Conservation (phyloP, 2,888 invertebrate genomes). For the Drosophila atroscutellata region DNA sequence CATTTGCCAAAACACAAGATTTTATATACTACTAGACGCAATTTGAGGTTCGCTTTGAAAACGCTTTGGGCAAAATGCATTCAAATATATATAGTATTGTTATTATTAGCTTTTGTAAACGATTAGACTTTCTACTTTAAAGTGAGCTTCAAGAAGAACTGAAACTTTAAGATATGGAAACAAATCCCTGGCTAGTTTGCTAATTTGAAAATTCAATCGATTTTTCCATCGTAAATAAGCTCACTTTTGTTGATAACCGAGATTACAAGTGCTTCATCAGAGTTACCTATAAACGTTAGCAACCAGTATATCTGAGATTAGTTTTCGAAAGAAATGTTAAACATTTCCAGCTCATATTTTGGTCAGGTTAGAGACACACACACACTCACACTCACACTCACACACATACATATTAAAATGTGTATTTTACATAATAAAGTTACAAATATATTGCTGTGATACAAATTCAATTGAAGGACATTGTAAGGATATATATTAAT, state of each 20-base stretch:
- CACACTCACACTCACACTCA: conserved; percentile 2
- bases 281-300: conserved; percentile 1
- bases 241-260: conserved; percentile 13
- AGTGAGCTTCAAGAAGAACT: conserved; percentile 40
- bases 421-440: conserved; percentile 54
- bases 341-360: conserved; percentile 30
- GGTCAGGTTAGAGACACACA: conserved; percentile 16
- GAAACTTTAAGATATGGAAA: conserved; percentile 26
- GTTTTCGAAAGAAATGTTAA: conserved; percentile 28
- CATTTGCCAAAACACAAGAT: conserved; percentile 29
- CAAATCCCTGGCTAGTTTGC: background rate
- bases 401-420: conserved; percentile 17
- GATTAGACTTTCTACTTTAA: conserved; percentile 8
- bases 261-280: conserved; percentile 13
- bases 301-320: background rate
- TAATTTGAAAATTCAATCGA: background rate
- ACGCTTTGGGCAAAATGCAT: conserved; percentile 11
- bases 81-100: conserved; percentile 3
- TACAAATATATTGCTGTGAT: conserved; percentile 83
- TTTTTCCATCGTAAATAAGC: background rate
- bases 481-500: conserved; percentile 61
- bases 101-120: conserved; percentile 10
- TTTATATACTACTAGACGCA: conserved; percentile 16
- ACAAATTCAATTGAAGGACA: conserved; percentile 82
- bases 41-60: conserved; percentile 25